Evolutionary conservation across 2,113 vertebrate genomes (phyloP), one percentile per base, ranked within the genome.

Genomic region (Neoarius graeffei): DNA sequence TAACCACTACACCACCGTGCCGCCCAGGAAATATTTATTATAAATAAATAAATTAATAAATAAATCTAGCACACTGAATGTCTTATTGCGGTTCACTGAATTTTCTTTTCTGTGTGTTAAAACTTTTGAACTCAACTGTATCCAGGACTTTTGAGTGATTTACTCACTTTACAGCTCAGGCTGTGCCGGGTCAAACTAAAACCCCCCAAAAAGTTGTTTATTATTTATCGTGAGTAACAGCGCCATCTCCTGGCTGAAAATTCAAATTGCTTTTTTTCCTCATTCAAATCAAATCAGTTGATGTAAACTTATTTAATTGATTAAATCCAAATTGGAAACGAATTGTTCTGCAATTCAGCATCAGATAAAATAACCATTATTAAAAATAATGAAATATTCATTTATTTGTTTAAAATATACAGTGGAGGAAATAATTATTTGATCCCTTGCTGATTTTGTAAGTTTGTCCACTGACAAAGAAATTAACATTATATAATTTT

Each of bases 341-440:
- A 77, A 77, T 25, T 20, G 10, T 50, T 50, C 6, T 23, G 20
- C 8, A 74, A 3, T 7, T 8, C 30, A 74, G 20, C 7, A 1
- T 7, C 7, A 19, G 27, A 35, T 27, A 35, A 35, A 60, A 27
- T 56, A n/a, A 50, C n/a, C n/a, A n/a, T 23, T 23, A 19, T 60
- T 81, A 27, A 56, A n/a, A 56, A n/a, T 11, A 50, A 74, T 23
- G 7, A 71, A 59, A 35, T 17, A 74, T 88, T 80, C 6, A 76
- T 86, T 77, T n/a, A 83, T 89, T 83, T 27, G 42, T 62, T 85
- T 50, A 67, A 60, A 60, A 74, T 27, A n/a, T n/a, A n/a, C n/a
- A n/a, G n/a, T n/a, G n/a, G n/a, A n/a, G n/a, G n/a, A n/a, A n/a
- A n/a, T n/a, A n/a, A n/a, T n/a, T n/a, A n/a, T n/a, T n/a, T n/a